Conservation (phyloP, 1,140 invertebrate species). For the fruit fly (Drosophila melanogaster) region DNA sequence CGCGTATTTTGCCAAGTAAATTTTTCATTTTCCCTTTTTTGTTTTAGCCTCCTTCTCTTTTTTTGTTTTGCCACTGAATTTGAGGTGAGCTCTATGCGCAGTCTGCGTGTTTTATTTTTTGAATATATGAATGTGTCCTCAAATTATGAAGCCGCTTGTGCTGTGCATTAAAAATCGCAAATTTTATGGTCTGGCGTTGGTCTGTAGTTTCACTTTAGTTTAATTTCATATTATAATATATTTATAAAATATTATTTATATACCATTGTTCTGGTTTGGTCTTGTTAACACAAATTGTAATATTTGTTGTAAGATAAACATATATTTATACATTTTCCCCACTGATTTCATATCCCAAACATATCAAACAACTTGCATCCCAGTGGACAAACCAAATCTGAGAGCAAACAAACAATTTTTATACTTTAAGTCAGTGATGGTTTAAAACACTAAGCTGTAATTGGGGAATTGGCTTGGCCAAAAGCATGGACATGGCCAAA, state of each 20-base stretch:
- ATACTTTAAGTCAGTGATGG: constrained; percentile 34
- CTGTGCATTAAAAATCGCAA: constrained; percentile 13
- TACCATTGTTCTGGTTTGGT: no score
- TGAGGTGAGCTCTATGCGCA: constrained; percentile 3
- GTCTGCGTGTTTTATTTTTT: neutral
- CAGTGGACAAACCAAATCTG: neutral
- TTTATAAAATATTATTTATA: no score
- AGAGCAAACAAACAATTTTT: constrained; percentile 19
- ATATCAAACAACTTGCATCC: neutral
- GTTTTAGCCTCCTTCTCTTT: neutral
- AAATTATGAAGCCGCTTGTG: constrained; percentile 24
- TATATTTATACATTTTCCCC: neutral
- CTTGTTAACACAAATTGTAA: no score
- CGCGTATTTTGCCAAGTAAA: constrained; percentile 38
- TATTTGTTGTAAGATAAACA: no score
- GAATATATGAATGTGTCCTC: neutral
- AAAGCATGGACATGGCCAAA: constrained; percentile 33
- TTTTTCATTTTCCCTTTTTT: constrained; percentile 23
- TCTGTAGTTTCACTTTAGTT: constrained; percentile 1
- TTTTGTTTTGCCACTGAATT: constrained; percentile 11
- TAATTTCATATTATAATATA: no score
- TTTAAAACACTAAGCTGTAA: constrained; percentile 59
- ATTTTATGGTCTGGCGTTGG: constrained; percentile 12
- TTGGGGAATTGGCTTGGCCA: constrained; percentile 49
- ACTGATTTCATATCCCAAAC: neutral